phyloP scores from a whole-genome alignment of 2,797 vertebrate genomes.

The Chaenodraco wilsoni region DNA sequence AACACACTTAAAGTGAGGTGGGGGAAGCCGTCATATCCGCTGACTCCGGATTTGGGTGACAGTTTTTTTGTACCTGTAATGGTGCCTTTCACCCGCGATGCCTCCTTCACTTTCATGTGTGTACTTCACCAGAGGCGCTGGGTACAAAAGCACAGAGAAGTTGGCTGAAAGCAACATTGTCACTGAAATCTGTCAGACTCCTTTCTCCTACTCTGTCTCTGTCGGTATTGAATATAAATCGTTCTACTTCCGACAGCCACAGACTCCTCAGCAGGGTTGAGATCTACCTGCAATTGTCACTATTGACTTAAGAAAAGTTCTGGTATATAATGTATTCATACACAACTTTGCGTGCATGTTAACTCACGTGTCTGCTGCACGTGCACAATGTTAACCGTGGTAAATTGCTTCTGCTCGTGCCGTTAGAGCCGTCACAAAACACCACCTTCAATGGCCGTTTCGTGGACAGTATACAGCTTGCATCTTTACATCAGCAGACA shows the following conservation, averaged over 20 bases:
- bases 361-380: not conserved
- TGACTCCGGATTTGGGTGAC: constrained; percentile 66
- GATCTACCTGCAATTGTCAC: constrained; percentile 53
- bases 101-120: constrained; percentile 71
- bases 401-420: constrained; percentile 19
- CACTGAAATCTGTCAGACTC: constrained; percentile 69
- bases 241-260: constrained; percentile 63
- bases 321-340: constrained; percentile 55
- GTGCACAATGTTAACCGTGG: constrained; percentile 10
- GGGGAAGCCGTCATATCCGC: constrained; percentile 50
- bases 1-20: constrained; percentile 41
- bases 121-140: constrained; percentile 70
- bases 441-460: constrained; percentile 1
- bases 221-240: constrained; percentile 37
- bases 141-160: constrained; percentile 60
- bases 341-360: constrained; percentile 17
- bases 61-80: constrained; percentile 76
- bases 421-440: constrained; percentile 16
- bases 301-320: constrained; percentile 67
- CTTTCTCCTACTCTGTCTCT: constrained; percentile 53
- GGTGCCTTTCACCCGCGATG: constrained; percentile 50
- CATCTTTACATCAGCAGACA: not conserved
- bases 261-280: constrained; percentile 52
- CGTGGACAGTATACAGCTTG: too few species aligned
- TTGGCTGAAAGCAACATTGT: constrained; percentile 70